A percentile compares a stretch with the other conserved stretches of the same genome.
Conservation (phyloP, 2,797 vertebrate species). For the Melopsittacus undulatus region DNA sequence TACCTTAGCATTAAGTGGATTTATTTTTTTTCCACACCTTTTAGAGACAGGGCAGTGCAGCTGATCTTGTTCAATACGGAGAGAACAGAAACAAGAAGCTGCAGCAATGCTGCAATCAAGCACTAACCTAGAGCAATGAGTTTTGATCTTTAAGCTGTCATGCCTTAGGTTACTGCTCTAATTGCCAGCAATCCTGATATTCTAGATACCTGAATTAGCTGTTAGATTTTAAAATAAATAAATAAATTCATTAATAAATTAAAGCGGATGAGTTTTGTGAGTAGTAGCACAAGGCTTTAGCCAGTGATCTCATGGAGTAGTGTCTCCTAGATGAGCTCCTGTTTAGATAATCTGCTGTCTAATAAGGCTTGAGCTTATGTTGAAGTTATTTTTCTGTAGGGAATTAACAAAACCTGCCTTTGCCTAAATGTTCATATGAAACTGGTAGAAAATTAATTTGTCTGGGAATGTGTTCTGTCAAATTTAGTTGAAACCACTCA, state of each 20-base stretch:
- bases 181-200: background rate
- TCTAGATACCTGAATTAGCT: background rate
- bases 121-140: too few relatives aligned
- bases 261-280: background rate
- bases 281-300: background rate
- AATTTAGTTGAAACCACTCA: background rate
- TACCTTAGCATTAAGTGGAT: background rate
- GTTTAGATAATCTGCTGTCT: background rate
- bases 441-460: background rate
- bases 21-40: background rate
- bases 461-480: background rate
- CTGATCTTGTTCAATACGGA: background rate
- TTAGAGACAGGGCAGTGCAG: background rate
- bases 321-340: background rate
- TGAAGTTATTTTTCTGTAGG: background rate
- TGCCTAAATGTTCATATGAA: accelerated
- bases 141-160: background rate
- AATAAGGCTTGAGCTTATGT: accelerated
- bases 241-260: background rate
- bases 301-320: background rate
- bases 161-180: background rate
- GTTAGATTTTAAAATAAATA: background rate
- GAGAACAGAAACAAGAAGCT: background rate
- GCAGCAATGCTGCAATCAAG: background rate
- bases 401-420: background rate